phyloP scores from a whole-genome alignment of 1,140 invertebrate species.

The Penaeus japonicus region DNA sequence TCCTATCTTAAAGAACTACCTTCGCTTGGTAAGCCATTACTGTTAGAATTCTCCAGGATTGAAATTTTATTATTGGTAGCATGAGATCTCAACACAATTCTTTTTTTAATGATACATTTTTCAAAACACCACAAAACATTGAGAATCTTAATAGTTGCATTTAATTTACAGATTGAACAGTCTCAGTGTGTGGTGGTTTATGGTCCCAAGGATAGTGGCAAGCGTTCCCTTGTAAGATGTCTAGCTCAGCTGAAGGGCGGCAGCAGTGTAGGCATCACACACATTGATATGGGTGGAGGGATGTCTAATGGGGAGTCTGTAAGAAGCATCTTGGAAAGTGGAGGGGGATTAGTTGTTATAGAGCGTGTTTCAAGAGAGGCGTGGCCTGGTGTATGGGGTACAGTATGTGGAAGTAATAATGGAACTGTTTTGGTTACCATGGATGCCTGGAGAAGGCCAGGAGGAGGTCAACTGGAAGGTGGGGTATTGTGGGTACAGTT shows the following conservation, averaged over 20 bases:
- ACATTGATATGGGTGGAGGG: slow-evolving; percentile 34
- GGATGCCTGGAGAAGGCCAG: slow-evolving; percentile 48
- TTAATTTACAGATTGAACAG: slow-evolving; percentile 28
- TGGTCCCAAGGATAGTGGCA: slow-evolving; percentile 44
- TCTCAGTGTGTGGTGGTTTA: slow-evolving; percentile 51
- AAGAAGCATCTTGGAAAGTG: slow-evolving; percentile 43
- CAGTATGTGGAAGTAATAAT: slow-evolving; percentile 16
- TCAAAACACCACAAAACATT: background rate
- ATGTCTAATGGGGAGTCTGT: slow-evolving; percentile 11
- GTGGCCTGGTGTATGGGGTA: slow-evolving; percentile 42
- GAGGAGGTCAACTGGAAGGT: slow-evolving; percentile 49
- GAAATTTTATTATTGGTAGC: background rate
- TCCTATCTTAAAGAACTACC: slow-evolving; percentile 44
- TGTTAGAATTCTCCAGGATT: background rate
- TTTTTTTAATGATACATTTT: background rate
- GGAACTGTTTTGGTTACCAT: slow-evolving; percentile 42
- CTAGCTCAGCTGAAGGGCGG: slow-evolving; percentile 27
- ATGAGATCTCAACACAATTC: background rate
- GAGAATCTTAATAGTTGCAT: background rate
- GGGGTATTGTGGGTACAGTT: slow-evolving; percentile 49
- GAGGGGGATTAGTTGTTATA: slow-evolving; percentile 31
- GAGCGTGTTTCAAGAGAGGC: slow-evolving; percentile 38
- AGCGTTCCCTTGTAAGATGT: slow-evolving; percentile 32
- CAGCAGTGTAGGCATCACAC: background rate
- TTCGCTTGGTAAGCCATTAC: slow-evolving; percentile 31